Base-by-base conservation (phyloP, 2,797 vertebrate species). In the Gorsachius magnificus region DNA sequence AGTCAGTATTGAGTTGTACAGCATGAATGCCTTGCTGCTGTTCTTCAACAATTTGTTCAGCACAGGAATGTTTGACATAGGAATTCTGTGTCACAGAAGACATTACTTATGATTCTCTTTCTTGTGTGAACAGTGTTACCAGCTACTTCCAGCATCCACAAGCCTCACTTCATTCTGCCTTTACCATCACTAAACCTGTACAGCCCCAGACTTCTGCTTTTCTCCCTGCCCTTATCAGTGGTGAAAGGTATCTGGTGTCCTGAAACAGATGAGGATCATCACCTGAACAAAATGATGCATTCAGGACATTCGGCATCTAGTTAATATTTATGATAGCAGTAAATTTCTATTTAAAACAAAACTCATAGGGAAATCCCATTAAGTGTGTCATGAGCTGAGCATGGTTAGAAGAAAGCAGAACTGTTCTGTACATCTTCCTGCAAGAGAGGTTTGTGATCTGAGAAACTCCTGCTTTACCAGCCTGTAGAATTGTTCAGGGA, bases 311-410 rank as follows among this genome's bases (percentile, higher is more conserved):
- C 57, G 72, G 17, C 70, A 41, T 43, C 79, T 93, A n/a, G 35
- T 92, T 94, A 94, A 54, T 94, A 93, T 94, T 94, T 75, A 87
- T 85, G 60, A 64, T 61, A 83, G 60, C 41, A 70, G 35, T 54
- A 48, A 51, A 74, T 71, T 81, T 96, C 95, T 72, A 76, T 72
- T 93, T 94, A 68, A 90, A 94, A 90, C 80, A 76, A 87, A 90
- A 90, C 70, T 94, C 94, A 45, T 60, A 69, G 38, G 51, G 54
- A 58, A 90, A 87, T 86, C 66, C 22, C 20, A 9, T 88, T 92
- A 84, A 84, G 58, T 82, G 19, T 72, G 63, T 9, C 48, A 29
- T 41, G 38, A 90, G 35, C 54, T 72, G 79, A 92, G 46, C 8
- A 17, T 0, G 1, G 36, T 81, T 83, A 83, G 76, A 82, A 60